Percentiles rank a stretch among this genome's conserved stretches.
Evolutionary conservation across 2,797 vertebrate species (phyloP).

Genomic region (Heliangelus exortis): DNA sequence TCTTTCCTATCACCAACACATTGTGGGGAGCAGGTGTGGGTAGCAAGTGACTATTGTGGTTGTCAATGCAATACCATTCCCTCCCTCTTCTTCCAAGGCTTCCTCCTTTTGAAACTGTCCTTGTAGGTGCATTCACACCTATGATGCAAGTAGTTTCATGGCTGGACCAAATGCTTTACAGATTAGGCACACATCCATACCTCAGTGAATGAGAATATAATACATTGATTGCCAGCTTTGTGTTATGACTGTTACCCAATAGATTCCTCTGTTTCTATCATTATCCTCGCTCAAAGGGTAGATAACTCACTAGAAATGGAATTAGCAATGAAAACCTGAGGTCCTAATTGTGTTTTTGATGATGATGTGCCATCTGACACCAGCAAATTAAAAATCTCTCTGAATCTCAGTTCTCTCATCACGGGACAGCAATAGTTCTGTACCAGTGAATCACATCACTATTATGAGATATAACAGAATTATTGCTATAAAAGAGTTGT

Average conservation of each 20-base stretch:
- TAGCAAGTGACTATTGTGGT: not conserved
- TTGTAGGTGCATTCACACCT: not conserved
- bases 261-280: not conserved
- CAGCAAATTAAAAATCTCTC: not conserved
- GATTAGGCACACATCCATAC: not conserved
- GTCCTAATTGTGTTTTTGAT: not conserved
- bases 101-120: not conserved
- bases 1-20: not conserved
- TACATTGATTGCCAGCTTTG: not conserved
- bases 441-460: fast-evolving
- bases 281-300: not conserved
- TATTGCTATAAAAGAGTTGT: not conserved
- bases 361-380: not conserved
- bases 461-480: not conserved
- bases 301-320: not conserved
- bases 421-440: not conserved
- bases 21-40: not conserved
- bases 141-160: not conserved
- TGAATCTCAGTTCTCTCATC: not conserved
- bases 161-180: not conserved
- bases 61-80: not conserved
- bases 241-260: not conserved
- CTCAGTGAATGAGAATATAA: not conserved
- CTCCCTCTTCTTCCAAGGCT: not conserved
- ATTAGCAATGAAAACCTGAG: not conserved